These are phyloP conservation scores for Phaonia tiefii DNA, from an alignment of 2,888 invertebrate species.

Conservation along the genomic window DNA sequence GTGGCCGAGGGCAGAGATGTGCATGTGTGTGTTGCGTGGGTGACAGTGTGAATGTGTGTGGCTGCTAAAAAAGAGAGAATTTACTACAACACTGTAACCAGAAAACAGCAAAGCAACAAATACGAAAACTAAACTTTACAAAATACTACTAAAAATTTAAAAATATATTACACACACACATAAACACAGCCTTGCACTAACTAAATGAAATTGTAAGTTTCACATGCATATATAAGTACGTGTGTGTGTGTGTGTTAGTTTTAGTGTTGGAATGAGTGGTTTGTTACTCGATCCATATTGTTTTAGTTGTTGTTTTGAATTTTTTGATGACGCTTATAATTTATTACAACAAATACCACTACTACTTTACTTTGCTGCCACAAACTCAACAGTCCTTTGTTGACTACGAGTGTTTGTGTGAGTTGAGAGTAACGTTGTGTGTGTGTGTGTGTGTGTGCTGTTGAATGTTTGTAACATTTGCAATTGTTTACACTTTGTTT, in stretches of 20 bases:
- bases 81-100: slow-evolving; percentile 16
- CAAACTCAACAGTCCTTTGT: slow-evolving; percentile 19
- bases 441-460: slow-evolving; percentile 26
- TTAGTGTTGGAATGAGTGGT: not conserved
- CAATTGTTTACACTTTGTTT: slow-evolving; percentile 68
- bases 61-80: not conserved
- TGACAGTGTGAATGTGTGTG: not conserved
- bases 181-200: not conserved
- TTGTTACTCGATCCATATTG: slow-evolving; percentile 15
- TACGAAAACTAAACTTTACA: slow-evolving; percentile 18
- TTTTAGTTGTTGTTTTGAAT: slow-evolving; percentile 25
- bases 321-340: slow-evolving; percentile 53
- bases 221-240: not conserved
- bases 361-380: slow-evolving; percentile 30
- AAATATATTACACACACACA: not conserved
- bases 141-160: not conserved
- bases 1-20: not conserved
- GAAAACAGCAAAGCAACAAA: slow-evolving; percentile 25
- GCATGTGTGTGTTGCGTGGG: not conserved
- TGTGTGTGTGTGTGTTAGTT: slow-evolving; percentile 30
- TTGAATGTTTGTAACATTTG: slow-evolving; percentile 65
- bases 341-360: slow-evolving; percentile 53
- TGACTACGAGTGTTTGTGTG: slow-evolving; percentile 15
- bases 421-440: not conserved
- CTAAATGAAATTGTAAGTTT: not conserved